These are phyloP conservation scores for Scaptomyza reducta DNA, from an alignment of 2,888 invertebrate species.

Conservation along the genomic window DNA sequence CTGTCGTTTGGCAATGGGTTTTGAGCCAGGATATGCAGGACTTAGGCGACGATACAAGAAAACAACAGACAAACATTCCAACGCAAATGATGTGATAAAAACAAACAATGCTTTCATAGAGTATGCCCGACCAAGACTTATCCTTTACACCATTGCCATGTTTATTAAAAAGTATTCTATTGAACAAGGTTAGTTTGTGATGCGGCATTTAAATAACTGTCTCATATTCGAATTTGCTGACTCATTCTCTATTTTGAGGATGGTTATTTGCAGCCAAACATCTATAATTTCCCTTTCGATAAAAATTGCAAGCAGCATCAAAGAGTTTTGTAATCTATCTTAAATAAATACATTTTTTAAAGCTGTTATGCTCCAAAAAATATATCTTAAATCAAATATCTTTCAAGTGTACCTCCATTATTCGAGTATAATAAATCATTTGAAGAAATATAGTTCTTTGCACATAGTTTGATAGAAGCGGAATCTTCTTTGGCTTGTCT, in stretches of 20 bases:
- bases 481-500: conserved; percentile 11
- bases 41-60: conserved; percentile 29
- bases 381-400: too few relatives aligned
- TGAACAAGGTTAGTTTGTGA: neutral
- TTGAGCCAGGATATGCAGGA: conserved; percentile 32
- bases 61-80: conserved; percentile 69
- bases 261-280: neutral
- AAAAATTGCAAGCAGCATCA: too few relatives aligned
- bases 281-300: neutral
- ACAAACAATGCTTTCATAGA: conserved; percentile 27
- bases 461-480: too few relatives aligned
- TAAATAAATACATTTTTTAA: too few relatives aligned
- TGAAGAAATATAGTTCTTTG: too few relatives aligned
- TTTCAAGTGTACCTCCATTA: too few relatives aligned
- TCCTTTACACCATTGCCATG: neutral
- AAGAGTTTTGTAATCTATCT: too few relatives aligned
- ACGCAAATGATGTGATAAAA: conserved; percentile 76
- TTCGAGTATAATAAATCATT: too few relatives aligned
- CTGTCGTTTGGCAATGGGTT: conserved; percentile 53
- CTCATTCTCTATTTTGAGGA: neutral
- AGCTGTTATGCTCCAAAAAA: too few relatives aligned
- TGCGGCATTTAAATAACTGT: neutral
- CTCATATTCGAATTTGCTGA: too few relatives aligned
- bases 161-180: neutral
- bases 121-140: neutral